Base-by-base conservation (phyloP, 1,140 invertebrate species). In the Neodiprion pinetum region DNA sequence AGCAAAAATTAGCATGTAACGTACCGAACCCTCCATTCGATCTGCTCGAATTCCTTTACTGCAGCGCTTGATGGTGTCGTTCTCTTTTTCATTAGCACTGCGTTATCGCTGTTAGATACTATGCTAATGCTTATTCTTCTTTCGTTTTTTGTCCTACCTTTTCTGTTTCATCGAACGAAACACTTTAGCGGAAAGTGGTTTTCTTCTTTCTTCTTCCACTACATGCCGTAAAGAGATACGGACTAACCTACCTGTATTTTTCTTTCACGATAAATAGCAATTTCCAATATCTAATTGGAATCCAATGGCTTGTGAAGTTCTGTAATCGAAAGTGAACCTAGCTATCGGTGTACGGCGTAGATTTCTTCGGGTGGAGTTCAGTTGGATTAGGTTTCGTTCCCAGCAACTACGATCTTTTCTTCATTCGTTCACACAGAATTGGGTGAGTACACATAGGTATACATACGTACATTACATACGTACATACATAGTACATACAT, bases 271-370 rank as follows among this genome's bases (percentile, higher is more conserved):
- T 69, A 69, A 69, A 69, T 69, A 69, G 21, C 67, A 21, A 69
- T 69, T 69, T 69, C 67, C 67, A 69, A 69, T 69, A 69, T 69
- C 67, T 69, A 69, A 69, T 69, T 69, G 67, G 67, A 69, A 69
- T 69, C 67, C 67, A 69, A 69, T 69, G 67, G 67, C 67, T 69
- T 69, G 67, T 69, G 21, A 69, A 69, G 67, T 69, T 69, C 17
- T 47, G 67, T 69, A 69, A 69, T 69, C 67, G 67, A 69, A 69
- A 69, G 67, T 69, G 40, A 69, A 69, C 40, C 67, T 21, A 23
- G 67, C 28, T 1, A 21, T 65, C 61, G 61, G 12, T 65, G 61
- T 40, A 40, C 28, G 61, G 17, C 17, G 67, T 69, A 11, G 67
- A 23, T 21, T 21, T 23, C 11, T 4, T 23, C 21, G 67, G 21